Evolutionary conservation across 2,888 invertebrate species (phyloP).

Genomic region (Spodoptera picta): DNA sequence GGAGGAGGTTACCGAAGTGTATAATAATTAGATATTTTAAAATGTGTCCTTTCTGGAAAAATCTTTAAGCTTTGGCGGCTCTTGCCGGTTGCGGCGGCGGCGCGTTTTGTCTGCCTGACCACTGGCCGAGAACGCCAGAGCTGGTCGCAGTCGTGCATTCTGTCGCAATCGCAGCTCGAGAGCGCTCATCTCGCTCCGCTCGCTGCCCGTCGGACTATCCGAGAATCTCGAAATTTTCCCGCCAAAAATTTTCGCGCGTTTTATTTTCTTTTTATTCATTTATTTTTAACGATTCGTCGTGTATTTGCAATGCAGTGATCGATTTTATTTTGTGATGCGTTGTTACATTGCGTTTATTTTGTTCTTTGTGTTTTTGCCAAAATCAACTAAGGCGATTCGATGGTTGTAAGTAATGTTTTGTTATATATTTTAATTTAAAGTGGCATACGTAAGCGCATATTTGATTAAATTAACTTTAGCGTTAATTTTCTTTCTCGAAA

Average conservation of each 20-base stretch:
- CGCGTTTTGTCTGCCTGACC: slow-evolving; percentile 76
- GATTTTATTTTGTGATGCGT: slow-evolving; percentile 79
- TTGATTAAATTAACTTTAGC: no score
- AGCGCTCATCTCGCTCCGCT: slow-evolving; percentile 65
- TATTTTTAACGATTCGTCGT: slow-evolving; percentile 32
- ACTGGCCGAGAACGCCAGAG: slow-evolving; percentile 73
- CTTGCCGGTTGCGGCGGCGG: slow-evolving; percentile 63
- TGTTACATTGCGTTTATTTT: slow-evolving; percentile 81
- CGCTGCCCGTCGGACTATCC: slow-evolving; percentile 48
- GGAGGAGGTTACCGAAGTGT: no score
- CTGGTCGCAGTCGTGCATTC: slow-evolving; percentile 70
- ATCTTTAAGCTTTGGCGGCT: slow-evolving; percentile 57
- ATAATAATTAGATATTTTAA: neutral
- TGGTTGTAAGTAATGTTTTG: slow-evolving; percentile 81
- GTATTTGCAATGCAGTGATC: slow-evolving; percentile 49
- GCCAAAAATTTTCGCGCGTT: slow-evolving; percentile 75
- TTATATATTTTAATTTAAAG: slow-evolving; percentile 16
- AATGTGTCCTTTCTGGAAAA: slow-evolving; percentile 24
- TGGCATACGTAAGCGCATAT: no score
- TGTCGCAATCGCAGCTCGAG: slow-evolving; percentile 74
- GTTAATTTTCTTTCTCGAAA: no score
- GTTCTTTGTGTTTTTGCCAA: slow-evolving; percentile 85
- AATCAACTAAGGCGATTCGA: slow-evolving; percentile 82
- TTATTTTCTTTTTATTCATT: slow-evolving; percentile 31
- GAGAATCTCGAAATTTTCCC: slow-evolving; percentile 69